A percentile compares a stretch with the other conserved stretches of the same genome.
Evolutionary conservation across 2,888 invertebrate genomes (phyloP).

Genomic region (Cotesia congregata): DNA sequence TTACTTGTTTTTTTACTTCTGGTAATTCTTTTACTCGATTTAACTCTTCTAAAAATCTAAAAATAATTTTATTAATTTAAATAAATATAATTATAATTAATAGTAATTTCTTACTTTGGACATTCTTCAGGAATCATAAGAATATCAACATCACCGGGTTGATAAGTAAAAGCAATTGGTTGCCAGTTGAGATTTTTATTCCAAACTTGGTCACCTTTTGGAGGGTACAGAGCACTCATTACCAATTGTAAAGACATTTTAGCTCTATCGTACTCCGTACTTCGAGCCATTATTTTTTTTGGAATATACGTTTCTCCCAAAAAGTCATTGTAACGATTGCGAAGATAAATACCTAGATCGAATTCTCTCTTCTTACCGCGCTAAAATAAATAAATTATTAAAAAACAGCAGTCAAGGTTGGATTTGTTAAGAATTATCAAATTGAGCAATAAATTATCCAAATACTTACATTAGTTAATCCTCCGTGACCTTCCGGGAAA

Average conservation of each 20-base stretch:
- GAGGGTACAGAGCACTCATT: conserved; percentile 78
- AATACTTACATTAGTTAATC: conserved; percentile 53
- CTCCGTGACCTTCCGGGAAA: conserved; percentile 75
- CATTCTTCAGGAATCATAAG: conserved; percentile 53
- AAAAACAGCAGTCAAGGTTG: no score
- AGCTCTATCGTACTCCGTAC: conserved; percentile 80
- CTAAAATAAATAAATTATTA: conserved; percentile 57
- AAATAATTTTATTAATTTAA: conserved; percentile 4
- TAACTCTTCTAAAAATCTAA: conserved; percentile 55
- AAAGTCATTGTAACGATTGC: conserved; percentile 69
- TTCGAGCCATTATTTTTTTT: conserved; percentile 66
- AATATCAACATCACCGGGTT: conserved; percentile 47
- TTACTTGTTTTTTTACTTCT: conserved; percentile 43
- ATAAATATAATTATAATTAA: background rate
- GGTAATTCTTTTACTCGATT: conserved; percentile 44
- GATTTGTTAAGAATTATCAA: background rate
- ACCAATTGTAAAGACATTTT: conserved; percentile 80
- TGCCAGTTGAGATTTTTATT: conserved; percentile 75
- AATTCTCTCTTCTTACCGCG: conserved; percentile 72
- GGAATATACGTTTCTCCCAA: conserved; percentile 70
- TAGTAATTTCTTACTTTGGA: conserved; percentile 51
- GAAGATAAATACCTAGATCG: conserved; percentile 71
- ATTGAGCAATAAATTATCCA: conserved; percentile 1
- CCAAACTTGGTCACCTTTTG: conserved; percentile 73
- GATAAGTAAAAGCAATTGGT: conserved; percentile 70